Evolutionary conservation across 30 jellyfish, hydroid and myxozoan genomes (phyloP), one percentile per base, ranked within the genome.

Genomic region (Chrysaora quinquecirrha): DNA sequence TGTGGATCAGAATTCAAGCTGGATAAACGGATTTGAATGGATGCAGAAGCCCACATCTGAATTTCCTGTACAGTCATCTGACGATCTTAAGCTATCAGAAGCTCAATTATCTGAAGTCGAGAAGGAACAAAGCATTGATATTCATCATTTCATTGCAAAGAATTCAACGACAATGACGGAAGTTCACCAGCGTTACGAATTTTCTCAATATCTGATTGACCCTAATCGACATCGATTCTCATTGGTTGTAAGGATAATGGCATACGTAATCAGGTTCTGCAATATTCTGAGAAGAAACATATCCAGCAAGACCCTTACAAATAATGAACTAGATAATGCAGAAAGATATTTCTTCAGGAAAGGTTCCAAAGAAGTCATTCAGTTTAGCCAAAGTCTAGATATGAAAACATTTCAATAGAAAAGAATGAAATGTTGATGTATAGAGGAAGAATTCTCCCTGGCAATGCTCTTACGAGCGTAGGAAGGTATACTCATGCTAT

Each of bases 11-110:
- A 3, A n/a, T 24, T 69, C 82, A 4, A 0, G 31, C 10, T 1
- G 82, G 82, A 69, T 69, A 18, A 69, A 69, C 32, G 82, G 82
- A 30, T 24, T 0, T 9, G 71, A 34, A 16, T 71, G 83, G 83
- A 71, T 71, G 83, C 19, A 30, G 6, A 9, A 24, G 0, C 30
- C 27, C 0, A 30, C 19, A 69, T 70, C 38, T 28, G 83, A 71
- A 22, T 71, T 71, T 34, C 83, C 83, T 7, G 34, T 43, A 19
- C 12, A 71, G 48, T 27, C 83, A n/a, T 22, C 48, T 18, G 46
- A 32, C 6, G 50, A 71, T 22, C 0, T 71, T 18, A 71, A 30
- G 22, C 78, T 71, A 2, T 27, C 21, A 2, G 81, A 69, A 2
- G 1, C 81, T 2, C 67, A 69, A 22, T 23, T 69, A 67, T 23